Conservation (phyloP, 2,113 vertebrate genomes). For the Myrmecobius fasciatus region DNA sequence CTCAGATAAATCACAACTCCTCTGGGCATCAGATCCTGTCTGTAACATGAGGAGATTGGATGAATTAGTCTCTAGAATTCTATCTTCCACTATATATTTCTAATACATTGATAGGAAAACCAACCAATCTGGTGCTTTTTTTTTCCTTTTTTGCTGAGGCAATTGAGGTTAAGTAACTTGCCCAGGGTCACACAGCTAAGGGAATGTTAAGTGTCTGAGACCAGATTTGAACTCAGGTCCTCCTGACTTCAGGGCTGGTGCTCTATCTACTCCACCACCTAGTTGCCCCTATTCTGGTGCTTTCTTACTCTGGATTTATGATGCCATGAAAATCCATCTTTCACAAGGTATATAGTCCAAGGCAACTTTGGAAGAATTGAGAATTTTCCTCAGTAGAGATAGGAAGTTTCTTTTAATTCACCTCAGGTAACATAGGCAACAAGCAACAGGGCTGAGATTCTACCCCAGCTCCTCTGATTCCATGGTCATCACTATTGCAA, state of each 20-base stretch:
- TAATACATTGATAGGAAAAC: background rate
- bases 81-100: slow-evolving; percentile 14
- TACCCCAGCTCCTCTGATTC: background rate
- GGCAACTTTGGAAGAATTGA: slow-evolving; percentile 49
- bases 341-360: slow-evolving; percentile 36
- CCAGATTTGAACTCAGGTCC: no score
- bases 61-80: background rate
- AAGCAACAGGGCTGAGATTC: background rate
- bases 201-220: no score
- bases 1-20: background rate
- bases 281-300: no score
- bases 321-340: slow-evolving; percentile 26
- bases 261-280: no score
- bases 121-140: background rate
- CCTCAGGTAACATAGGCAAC: background rate
- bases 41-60: background rate
- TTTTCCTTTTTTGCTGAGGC: no score
- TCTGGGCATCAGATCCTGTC: background rate
- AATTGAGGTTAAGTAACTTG: no score
- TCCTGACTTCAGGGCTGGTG: no score
- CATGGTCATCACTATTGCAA: slow-evolving; percentile 23
- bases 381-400: slow-evolving; percentile 25
- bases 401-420: background rate
- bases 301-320: slow-evolving; percentile 37
- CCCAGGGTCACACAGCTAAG: no score